Evolutionary conservation across 2,797 vertebrate genomes (phyloP).

Genomic region (Phaenicophaeus curvirostris): DNA sequence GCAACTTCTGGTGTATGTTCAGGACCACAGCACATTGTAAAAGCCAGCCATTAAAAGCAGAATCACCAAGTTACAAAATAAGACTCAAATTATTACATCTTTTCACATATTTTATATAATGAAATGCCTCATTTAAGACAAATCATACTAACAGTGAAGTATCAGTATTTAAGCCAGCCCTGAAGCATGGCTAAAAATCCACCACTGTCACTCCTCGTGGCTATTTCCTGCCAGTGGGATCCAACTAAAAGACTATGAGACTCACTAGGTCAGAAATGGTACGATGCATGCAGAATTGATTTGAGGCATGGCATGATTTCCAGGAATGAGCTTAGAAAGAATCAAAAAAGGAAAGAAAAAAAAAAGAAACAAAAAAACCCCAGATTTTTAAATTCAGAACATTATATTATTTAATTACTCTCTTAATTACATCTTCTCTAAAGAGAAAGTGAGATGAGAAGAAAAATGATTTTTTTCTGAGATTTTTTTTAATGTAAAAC

Average conservation of each 20-base stretch:
- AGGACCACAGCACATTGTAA: background rate
- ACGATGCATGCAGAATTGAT: background rate
- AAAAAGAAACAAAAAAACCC: background rate
- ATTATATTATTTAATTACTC: background rate
- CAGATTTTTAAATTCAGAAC: background rate
- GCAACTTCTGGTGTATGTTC: background rate
- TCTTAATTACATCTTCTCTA: background rate
- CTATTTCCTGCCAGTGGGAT: background rate
- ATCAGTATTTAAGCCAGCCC: background rate
- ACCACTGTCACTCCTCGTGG: background rate
- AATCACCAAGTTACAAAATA: background rate
- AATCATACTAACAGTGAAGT: background rate
- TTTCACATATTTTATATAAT: background rate
- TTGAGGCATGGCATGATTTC: background rate
- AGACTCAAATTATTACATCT: background rate
- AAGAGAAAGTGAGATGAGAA: background rate
- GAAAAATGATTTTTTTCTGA: background rate
- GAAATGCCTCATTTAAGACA: background rate
- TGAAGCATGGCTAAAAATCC: background rate
- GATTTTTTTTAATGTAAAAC: background rate
- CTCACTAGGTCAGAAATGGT: background rate
- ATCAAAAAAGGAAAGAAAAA: background rate
- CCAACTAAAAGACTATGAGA: background rate
- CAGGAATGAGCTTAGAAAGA: background rate
- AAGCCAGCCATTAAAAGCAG: background rate